Percentiles rank a stretch among this genome's conserved stretches.
Evolutionary conservation across 1,140 invertebrate species (phyloP).

Genomic region (Drosophila guanche): DNA sequence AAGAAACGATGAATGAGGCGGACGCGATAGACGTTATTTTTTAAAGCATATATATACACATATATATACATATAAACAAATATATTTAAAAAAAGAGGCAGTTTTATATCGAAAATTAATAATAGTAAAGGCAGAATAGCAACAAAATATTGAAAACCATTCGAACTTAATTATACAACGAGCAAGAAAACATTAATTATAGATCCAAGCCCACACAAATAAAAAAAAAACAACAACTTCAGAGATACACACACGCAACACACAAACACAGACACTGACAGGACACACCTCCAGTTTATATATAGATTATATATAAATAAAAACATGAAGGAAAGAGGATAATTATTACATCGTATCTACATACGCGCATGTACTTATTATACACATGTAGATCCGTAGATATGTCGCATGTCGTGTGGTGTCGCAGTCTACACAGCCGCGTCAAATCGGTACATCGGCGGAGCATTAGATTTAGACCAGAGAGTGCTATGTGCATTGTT

Average conservation of each 20-base stretch:
- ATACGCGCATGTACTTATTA: conserved; percentile 25
- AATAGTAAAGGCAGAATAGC: conserved; percentile 68
- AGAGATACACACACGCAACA: conserved; percentile 38
- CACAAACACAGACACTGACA: conserved; percentile 42
- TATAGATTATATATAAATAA: conserved; percentile 61
- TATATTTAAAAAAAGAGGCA: conserved; percentile 64
- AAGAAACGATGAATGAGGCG: conserved; percentile 65
- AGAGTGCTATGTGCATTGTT: conserved; percentile 77
- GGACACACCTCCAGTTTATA: no score
- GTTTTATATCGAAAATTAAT: conserved; percentile 80
- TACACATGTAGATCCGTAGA: conserved; percentile 34
- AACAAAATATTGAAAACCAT: conserved; percentile 81
- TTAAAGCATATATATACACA: conserved; percentile 74
- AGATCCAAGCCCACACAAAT: conserved; percentile 21
- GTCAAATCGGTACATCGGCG: conserved; percentile 45
- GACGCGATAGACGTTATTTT: conserved; percentile 76
- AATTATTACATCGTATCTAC: conserved; percentile 59
- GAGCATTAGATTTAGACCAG: conserved; percentile 76
- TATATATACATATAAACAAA: conserved; percentile 53
- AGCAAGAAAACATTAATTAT: conserved; percentile 71
- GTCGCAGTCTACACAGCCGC: not conserved
- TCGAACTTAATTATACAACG: conserved; percentile 83
- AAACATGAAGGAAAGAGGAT: not conserved
- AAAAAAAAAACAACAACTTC: conserved; percentile 39
- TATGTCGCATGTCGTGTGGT: conserved; percentile 25